Evolutionary conservation across 2,888 invertebrate species (phyloP).

Genomic region (Ceratothoa steindachneri): DNA sequence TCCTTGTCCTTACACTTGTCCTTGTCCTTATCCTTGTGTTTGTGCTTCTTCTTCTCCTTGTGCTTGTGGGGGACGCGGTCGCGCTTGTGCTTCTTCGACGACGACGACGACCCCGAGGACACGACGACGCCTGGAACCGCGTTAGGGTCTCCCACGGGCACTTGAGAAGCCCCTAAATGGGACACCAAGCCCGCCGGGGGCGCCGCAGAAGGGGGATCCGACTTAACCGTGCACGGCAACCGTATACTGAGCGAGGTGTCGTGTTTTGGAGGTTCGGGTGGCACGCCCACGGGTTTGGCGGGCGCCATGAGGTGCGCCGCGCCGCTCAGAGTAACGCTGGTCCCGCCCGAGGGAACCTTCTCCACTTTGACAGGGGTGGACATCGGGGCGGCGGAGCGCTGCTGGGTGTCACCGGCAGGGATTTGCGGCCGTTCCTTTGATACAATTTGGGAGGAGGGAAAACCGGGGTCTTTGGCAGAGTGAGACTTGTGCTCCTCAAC

Average conservation of each 20-base stretch:
- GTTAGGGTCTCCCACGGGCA: background rate
- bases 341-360: background rate
- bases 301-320: background rate
- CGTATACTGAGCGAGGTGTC: slow-evolving; percentile 1
- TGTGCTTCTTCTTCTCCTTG: slow-evolving; percentile 42
- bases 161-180: background rate
- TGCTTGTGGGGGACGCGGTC: slow-evolving; percentile 42
- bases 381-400: background rate
- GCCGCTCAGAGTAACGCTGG: background rate
- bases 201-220: background rate
- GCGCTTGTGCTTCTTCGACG: slow-evolving; percentile 42
- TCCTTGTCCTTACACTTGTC: slow-evolving; percentile 45
- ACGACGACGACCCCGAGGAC: too few relatives aligned
- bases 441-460: background rate
- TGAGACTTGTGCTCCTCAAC: background rate
- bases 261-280: background rate
- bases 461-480: background rate
- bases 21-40: slow-evolving; percentile 43
- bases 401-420: background rate
- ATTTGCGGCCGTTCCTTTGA: too few relatives aligned
- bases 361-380: background rate
- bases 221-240: background rate
- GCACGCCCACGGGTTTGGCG: background rate
- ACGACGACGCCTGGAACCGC: background rate
- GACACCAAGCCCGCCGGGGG: slow-evolving; percentile 7